Percentiles rank a stretch among this genome's conserved stretches.
Evolutionary conservation across 2,797 vertebrate genomes (phyloP).

Genomic region (Phataginus tricuspis): DNA sequence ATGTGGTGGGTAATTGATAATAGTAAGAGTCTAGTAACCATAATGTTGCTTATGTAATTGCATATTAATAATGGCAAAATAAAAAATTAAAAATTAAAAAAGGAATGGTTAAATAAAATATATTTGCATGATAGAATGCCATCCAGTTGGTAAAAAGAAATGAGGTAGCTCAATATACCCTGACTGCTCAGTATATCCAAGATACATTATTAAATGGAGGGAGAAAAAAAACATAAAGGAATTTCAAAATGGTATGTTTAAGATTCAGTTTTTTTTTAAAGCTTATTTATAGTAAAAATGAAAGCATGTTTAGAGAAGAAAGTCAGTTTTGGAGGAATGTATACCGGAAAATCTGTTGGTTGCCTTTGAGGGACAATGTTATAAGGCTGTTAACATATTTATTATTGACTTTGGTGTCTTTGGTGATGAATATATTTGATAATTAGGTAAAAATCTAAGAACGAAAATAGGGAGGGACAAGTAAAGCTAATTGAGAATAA

Average conservation of each 20-base stretch:
- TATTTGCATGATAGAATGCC: background rate
- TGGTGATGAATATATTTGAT: background rate
- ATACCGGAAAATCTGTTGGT: background rate
- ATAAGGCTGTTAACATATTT: background rate
- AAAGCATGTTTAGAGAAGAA: background rate
- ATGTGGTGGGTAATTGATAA: too few species aligned
- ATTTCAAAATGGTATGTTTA: background rate
- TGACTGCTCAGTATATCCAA: background rate
- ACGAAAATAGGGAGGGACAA: background rate
- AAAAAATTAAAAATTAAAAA: too few species aligned
- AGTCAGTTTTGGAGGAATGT: background rate
- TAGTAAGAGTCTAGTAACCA: too few species aligned
- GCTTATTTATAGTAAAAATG: background rate
- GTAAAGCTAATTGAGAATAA: background rate
- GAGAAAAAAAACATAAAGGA: background rate
- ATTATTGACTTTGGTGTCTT: constrained; percentile 22
- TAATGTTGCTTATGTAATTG: too few species aligned
- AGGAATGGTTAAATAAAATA: background rate
- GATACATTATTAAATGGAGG: background rate
- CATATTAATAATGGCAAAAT: too few species aligned
- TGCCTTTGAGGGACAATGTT: background rate
- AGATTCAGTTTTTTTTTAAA: background rate
- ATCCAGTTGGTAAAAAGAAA: constrained; percentile 12
- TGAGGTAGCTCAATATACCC: background rate
- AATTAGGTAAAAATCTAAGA: constrained; percentile 13